These are phyloP conservation scores for Triplophysa siluroides DNA, from an alignment of 2,113 vertebrate genomes.

Conservation along the genomic window DNA sequence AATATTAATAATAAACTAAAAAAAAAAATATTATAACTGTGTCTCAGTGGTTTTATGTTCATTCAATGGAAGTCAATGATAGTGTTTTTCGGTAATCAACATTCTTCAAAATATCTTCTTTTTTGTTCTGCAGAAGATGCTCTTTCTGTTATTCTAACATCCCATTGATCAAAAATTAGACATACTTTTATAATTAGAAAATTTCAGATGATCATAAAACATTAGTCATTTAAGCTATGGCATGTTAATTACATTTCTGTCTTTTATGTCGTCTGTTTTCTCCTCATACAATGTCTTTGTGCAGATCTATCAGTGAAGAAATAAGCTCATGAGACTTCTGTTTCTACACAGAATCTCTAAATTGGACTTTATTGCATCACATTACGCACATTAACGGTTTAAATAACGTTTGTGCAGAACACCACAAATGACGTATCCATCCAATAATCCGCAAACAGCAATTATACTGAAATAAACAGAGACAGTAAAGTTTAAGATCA, in stretches of 20 bases:
- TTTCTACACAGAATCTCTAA: slow-evolving; percentile 24
- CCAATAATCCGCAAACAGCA: slow-evolving; percentile 22
- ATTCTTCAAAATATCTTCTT: too few relatives aligned
- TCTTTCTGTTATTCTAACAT: neutral
- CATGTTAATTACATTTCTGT: too few relatives aligned
- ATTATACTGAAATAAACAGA: slow-evolving; percentile 44
- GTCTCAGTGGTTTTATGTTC: too few relatives aligned
- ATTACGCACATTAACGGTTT: slow-evolving; percentile 17
- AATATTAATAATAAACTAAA: too few relatives aligned
- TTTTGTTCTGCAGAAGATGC: neutral
- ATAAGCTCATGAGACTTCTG: neutral
- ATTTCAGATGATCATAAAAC: too few relatives aligned
- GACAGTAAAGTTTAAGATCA: slow-evolving; percentile 31
- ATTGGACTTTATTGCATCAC: slow-evolving; percentile 7
- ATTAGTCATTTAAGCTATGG: too few relatives aligned
- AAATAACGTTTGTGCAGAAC: slow-evolving; percentile 34
- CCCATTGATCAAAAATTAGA: neutral
- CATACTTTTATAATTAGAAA: neutral
- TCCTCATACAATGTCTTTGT: neutral
- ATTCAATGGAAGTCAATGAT: too few relatives aligned
- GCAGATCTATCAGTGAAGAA: slow-evolving; percentile 5
- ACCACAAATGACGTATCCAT: slow-evolving; percentile 36
- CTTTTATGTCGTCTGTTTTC: neutral
- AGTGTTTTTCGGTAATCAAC: too few relatives aligned
- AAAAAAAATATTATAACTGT: too few relatives aligned